A percentile compares a stretch with the other conserved stretches of the same genome.
These are phyloP conservation scores for Spatulosminthurus flaviceps DNA, from an alignment of 2,888 invertebrate species.

Conservation along the genomic window DNA sequence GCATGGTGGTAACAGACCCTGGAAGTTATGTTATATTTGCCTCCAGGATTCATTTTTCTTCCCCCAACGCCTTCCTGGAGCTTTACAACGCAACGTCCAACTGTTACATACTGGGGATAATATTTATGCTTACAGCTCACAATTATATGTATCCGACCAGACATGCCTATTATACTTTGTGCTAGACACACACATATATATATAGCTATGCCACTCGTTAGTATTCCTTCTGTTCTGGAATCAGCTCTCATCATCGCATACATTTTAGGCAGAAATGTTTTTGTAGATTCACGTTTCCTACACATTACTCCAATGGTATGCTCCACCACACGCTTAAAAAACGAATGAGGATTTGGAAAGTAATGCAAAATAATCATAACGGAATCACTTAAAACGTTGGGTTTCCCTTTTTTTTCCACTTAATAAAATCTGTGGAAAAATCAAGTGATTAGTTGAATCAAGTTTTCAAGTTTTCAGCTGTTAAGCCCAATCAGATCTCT, in stretches of 20 bases:
- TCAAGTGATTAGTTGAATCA: constrained; percentile 10
- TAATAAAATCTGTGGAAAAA: not conserved
- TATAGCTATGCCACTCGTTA: not conserved
- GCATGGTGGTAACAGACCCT: constrained; percentile 20
- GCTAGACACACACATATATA: not conserved
- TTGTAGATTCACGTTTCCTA: not conserved
- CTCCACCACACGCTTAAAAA: not conserved
- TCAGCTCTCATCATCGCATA: constrained; percentile 5
- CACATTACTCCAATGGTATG: not conserved
- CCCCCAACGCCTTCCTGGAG: constrained; percentile 28
- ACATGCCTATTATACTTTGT: too few relatives aligned
- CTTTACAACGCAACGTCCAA: constrained; percentile 1
- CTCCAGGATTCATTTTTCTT: constrained; percentile 43
- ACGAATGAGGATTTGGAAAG: not conserved
- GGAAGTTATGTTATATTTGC: constrained; percentile 35
- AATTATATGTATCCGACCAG: too few relatives aligned
- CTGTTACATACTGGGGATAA: constrained; percentile 3
- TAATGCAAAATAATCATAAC: constrained; percentile 24
- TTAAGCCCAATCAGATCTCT: not conserved
- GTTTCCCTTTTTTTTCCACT: not conserved
- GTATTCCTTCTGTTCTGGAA: not conserved
- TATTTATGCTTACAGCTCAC: not conserved
- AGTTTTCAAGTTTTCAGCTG: constrained; percentile 8
- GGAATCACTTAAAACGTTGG: not conserved
- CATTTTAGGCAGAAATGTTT: constrained; percentile 7